Evolutionary conservation across 2,888 invertebrate genomes (phyloP).

Genomic region (Nomada hirtipes): DNA sequence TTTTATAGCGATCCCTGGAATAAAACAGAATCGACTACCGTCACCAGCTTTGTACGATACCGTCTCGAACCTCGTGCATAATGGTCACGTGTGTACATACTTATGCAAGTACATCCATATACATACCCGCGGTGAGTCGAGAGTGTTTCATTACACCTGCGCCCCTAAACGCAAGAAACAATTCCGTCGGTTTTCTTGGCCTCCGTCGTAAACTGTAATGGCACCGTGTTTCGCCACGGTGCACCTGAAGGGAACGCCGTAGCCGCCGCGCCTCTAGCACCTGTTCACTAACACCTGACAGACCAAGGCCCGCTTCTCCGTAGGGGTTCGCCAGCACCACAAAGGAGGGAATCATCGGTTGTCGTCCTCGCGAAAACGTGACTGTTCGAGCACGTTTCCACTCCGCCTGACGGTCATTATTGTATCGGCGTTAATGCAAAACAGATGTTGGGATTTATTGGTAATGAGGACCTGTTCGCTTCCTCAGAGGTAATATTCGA

Average conservation of each 20-base stretch:
- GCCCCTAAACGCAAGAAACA: conserved; percentile 32
- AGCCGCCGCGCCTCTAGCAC: conserved; percentile 60
- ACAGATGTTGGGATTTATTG: conserved; percentile 38
- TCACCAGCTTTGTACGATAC: conserved; percentile 10
- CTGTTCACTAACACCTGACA: conserved; percentile 72
- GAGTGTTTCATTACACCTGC: conserved; percentile 49
- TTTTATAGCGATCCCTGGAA: conserved; percentile 14
- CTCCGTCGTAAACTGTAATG: conserved; percentile 57
- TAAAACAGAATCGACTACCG: conserved; percentile 32
- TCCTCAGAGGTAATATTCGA: background rate
- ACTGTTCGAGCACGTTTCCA: background rate
- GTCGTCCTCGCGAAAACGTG: conserved; percentile 24
- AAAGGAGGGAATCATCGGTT: conserved; percentile 40
- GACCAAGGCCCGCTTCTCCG: conserved; percentile 56
- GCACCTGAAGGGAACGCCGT: conserved; percentile 62
- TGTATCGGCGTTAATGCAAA: conserved; percentile 35
- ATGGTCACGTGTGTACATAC: background rate
- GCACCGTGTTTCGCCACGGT: conserved; percentile 57
- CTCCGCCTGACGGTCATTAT: background rate
- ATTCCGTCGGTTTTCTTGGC: conserved; percentile 49
- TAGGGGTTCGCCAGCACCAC: conserved; percentile 51
- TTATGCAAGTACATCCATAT: background rate
- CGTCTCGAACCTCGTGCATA: background rate
- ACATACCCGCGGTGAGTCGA: background rate
- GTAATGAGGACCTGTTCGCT: background rate